These are phyloP conservation scores for Botia almorhae DNA, from an alignment of 2,797 vertebrate species.

Conservation along the genomic window DNA sequence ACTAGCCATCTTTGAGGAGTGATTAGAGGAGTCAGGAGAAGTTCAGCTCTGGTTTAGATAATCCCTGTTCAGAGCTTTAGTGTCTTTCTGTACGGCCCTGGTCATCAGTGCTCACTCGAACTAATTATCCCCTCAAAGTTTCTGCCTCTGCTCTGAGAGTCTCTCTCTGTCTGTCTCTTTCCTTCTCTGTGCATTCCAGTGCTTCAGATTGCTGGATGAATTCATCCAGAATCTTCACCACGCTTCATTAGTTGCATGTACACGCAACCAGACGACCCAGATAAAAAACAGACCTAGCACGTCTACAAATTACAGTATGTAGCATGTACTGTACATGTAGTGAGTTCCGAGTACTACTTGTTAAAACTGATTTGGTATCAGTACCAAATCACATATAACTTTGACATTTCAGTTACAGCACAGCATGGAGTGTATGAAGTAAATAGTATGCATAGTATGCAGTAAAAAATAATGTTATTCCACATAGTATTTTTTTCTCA, in stretches of 20 bases:
- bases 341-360: too few relatives aligned
- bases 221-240: constrained; percentile 3
- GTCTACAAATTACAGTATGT: too few relatives aligned
- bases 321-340: too few relatives aligned
- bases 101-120: constrained; percentile 64
- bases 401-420: too few relatives aligned
- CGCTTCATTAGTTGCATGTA: constrained; percentile 3
- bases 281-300: too few relatives aligned
- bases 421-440: not conserved
- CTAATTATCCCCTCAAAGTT: constrained; percentile 75
- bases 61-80: constrained; percentile 68
- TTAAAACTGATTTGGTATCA: too few relatives aligned
- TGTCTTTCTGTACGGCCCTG: constrained; percentile 62
- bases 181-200: constrained; percentile 3
- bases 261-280: not conserved
- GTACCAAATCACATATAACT: too few relatives aligned
- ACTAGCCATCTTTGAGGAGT: constrained; percentile 33
- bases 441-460: not conserved
- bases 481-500: constrained; percentile 35
- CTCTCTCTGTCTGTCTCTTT: constrained; percentile 57
- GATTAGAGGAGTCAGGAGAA: constrained; percentile 40
- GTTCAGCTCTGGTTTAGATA: constrained; percentile 66
- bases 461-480: constrained; percentile 25
- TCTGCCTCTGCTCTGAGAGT: constrained; percentile 45
- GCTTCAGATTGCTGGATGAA: constrained; percentile 3